Evolutionary conservation across 2,888 invertebrate species (phyloP).

Genomic region (Leucozona laternaria): DNA sequence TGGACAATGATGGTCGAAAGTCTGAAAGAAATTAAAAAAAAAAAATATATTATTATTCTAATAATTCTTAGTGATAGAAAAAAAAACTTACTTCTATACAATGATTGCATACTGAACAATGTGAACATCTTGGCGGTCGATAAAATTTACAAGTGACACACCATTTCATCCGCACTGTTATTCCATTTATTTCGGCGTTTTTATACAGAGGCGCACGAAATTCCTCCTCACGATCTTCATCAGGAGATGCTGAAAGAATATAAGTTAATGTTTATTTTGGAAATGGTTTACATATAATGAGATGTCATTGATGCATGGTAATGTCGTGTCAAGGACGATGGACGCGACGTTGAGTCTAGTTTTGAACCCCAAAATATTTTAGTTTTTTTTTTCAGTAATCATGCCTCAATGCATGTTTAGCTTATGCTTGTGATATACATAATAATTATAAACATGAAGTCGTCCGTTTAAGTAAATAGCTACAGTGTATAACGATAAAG

Average conservation of each 20-base stretch:
- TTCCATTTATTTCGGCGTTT: conserved; percentile 98
- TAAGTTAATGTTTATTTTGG: conserved; percentile 70
- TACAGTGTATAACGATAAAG: too few relatives aligned
- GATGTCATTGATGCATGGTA: conserved; percentile 15
- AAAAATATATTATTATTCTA: conserved; percentile 10
- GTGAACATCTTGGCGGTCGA: conserved; percentile 98
- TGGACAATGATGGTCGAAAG: conserved; percentile 99
- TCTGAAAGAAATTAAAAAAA: conserved; percentile 86
- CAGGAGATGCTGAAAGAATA: conserved; percentile 91
- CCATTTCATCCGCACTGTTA: conserved; percentile 99
- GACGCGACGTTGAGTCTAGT: too few relatives aligned
- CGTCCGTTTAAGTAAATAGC: too few relatives aligned
- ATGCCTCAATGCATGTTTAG: too few relatives aligned
- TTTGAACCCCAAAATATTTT: too few relatives aligned
- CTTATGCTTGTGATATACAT: too few relatives aligned
- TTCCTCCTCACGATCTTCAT: conserved; percentile 99
- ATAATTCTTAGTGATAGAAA: conserved; percentile 61
- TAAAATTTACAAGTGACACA: conserved; percentile 99
- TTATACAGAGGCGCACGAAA: conserved; percentile 98
- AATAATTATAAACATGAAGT: too few relatives aligned
- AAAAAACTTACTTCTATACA: conserved; percentile 93
- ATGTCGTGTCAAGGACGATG: background rate
- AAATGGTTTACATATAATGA: conserved; percentile 40
- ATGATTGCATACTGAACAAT: conserved; percentile 99
- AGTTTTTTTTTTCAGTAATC: too few relatives aligned